phyloP scores from a whole-genome alignment of 2,113 vertebrate genomes.

The Trogon melanurus region DNA sequence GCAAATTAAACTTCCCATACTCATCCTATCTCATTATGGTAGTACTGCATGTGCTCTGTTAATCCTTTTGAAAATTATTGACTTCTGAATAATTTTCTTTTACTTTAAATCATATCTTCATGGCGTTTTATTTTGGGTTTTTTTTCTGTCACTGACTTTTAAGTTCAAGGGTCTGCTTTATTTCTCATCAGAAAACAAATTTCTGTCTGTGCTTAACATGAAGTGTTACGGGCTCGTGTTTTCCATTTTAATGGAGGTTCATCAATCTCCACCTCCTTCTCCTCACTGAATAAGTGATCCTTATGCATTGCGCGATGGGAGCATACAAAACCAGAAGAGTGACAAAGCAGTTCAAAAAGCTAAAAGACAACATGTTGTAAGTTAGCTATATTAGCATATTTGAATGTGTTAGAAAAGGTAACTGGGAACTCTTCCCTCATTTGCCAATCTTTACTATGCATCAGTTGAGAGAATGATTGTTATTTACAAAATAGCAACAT shows the following conservation, averaged over 20 bases:
- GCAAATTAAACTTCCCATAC: conserved; percentile 14
- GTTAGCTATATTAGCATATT: neutral
- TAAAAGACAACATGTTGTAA: neutral
- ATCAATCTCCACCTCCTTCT: neutral
- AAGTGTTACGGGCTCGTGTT: neutral
- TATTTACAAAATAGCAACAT: neutral
- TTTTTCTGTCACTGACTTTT: conserved; percentile 37
- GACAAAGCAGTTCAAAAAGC: neutral
- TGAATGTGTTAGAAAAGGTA: neutral
- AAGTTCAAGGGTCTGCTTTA: conserved; percentile 63
- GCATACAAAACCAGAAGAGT: neutral
- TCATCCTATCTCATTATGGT: conserved; percentile 10
- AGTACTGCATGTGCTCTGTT: conserved; percentile 12
- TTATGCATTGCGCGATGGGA: neutral
- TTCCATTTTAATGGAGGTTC: conserved; percentile 45
- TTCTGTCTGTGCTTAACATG: neutral
- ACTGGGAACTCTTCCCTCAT: neutral
- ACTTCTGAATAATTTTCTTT: conserved; percentile 38
- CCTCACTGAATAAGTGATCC: neutral
- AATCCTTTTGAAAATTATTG: conserved; percentile 57
- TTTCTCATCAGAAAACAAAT: conserved; percentile 55
- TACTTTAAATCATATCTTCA: neutral
- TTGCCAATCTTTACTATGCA: neutral
- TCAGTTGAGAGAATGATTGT: neutral
- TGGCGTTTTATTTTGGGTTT: neutral